phyloP scores from a whole-genome alignment of 2,797 vertebrate species.

The Melanotaenia nigrans region DNA sequence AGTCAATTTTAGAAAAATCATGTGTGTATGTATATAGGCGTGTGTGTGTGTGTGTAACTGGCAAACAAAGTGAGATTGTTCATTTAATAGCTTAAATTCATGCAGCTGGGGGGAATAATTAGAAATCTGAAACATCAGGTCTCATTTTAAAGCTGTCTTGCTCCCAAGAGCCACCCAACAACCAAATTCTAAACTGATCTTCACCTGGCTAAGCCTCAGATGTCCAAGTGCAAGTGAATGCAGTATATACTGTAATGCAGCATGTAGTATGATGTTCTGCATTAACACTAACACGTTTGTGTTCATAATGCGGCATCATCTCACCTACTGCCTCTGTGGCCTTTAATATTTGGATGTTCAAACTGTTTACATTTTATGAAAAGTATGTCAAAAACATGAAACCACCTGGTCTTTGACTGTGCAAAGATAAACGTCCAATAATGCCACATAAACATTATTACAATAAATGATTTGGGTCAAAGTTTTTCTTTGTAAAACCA shows the following conservation, averaged over 20 bases:
- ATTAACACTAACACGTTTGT: neutral
- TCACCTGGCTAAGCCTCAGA: too few relatives aligned
- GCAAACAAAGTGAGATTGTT: neutral
- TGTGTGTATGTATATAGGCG: too few relatives aligned
- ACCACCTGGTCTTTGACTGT: neutral
- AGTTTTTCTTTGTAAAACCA: too few relatives aligned
- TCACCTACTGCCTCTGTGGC: too few relatives aligned
- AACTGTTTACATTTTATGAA: too few relatives aligned
- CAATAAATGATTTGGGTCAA: too few relatives aligned
- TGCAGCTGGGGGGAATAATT: neutral
- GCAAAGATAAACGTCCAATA: too few relatives aligned
- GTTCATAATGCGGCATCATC: neutral
- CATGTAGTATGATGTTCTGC: neutral
- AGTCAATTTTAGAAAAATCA: constrained; percentile 17
- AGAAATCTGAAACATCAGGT: neutral
- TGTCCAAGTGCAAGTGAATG: neutral
- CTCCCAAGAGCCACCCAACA: too few relatives aligned
- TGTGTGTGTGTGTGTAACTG: neutral
- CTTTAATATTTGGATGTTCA: too few relatives aligned
- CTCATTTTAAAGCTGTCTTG: too few relatives aligned
- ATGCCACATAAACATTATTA: too few relatives aligned
- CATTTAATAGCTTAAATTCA: neutral
- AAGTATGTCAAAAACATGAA: neutral
- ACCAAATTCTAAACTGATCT: neutral
- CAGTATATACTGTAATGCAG: neutral